Evolutionary conservation across 2,113 vertebrate species (phyloP).

Genomic region (Callithrix jacchus): DNA sequence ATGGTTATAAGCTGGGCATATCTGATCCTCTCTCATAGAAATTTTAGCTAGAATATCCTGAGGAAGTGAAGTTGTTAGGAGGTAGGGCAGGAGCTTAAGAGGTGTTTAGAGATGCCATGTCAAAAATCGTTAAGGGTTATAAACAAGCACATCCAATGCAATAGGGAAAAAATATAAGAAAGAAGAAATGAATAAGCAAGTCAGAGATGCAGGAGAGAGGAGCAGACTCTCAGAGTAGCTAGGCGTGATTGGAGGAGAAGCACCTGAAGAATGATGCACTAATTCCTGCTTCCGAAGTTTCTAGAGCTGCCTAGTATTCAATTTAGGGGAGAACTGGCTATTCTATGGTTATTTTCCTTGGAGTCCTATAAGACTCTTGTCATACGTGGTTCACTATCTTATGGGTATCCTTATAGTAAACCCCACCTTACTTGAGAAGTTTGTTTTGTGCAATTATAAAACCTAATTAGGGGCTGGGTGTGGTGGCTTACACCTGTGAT

Average conservation of each 20-base stretch:
- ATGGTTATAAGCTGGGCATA: not conserved
- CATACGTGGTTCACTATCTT: not conserved
- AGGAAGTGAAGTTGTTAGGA: not conserved
- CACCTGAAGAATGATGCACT: too few species aligned
- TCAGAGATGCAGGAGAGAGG: not conserved
- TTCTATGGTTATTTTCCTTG: not conserved
- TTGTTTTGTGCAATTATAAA: not conserved
- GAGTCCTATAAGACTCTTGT: not conserved
- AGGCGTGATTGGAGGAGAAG: too few species aligned
- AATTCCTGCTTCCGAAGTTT: not conserved
- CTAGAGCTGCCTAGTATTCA: not conserved
- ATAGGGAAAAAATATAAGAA: not conserved
- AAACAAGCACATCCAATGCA: not conserved
- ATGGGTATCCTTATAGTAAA: not conserved
- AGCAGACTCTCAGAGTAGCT: not conserved
- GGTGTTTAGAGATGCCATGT: not conserved
- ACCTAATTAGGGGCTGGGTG: not conserved
- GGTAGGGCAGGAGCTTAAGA: not conserved
- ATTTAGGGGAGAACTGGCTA: not conserved
- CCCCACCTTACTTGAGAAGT: not conserved
- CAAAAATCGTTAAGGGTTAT: not conserved
- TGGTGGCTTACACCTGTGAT: too few species aligned
- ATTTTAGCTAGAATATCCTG: not conserved
- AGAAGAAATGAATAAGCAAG: not conserved
- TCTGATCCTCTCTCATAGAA: not conserved